A percentile compares a stretch with the other conserved stretches of the same genome.
Evolutionary conservation across 2,888 invertebrate genomes (phyloP).

Genomic region (Mesoligia furuncula): DNA sequence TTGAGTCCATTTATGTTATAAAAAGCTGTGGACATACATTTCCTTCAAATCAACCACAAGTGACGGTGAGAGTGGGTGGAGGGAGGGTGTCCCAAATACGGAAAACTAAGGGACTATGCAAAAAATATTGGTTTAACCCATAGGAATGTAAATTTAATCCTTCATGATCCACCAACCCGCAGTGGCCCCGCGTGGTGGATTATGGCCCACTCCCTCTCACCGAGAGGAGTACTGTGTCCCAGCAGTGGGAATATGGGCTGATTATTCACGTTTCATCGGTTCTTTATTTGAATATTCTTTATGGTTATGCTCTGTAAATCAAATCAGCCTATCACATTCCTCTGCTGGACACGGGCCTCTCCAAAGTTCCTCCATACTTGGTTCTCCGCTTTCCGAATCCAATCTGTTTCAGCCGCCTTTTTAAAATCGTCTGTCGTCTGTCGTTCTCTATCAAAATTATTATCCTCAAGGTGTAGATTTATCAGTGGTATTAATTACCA

Average conservation of each 20-base stretch:
- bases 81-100: not conserved
- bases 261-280: not conserved
- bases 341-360: not conserved
- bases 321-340: no score
- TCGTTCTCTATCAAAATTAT: not conserved
- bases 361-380: not conserved
- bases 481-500: not conserved
- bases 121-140: not conserved
- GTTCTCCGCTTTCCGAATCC: not conserved
- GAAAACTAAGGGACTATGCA: not conserved
- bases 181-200: no score
- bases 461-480: not conserved
- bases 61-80: not conserved
- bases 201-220: no score
- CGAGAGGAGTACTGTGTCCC: no score
- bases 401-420: no score
- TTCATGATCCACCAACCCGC: not conserved
- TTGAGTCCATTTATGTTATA: not conserved
- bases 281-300: not conserved
- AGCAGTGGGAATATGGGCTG: no score
- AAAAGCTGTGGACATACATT: not conserved
- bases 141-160: no score
- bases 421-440: no score
- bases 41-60: not conserved
- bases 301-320: not conserved